Conservation (phyloP, 2,113 vertebrate species). For the Alces alces region DNA sequence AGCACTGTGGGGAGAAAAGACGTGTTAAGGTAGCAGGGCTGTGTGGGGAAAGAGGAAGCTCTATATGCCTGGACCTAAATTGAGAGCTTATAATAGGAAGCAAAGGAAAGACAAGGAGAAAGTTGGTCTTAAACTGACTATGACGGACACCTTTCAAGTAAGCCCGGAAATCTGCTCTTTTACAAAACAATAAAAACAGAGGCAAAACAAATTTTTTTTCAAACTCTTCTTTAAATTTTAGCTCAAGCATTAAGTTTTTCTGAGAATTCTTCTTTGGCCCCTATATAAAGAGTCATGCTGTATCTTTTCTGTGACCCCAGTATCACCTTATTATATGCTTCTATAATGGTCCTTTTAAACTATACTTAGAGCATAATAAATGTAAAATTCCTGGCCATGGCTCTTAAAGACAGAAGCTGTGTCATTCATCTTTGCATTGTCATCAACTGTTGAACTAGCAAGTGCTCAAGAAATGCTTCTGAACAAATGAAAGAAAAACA, state of each 20-base stretch:
- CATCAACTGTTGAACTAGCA: constrained; percentile 18
- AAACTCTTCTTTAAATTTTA: constrained; percentile 33
- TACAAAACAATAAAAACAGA: constrained; percentile 10
- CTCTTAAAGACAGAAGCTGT: constrained; percentile 20
- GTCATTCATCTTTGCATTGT: background rate
- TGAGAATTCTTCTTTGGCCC: background rate
- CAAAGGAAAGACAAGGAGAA: background rate
- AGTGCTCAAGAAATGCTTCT: constrained; percentile 42
- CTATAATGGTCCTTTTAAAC: background rate
- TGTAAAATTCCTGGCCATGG: background rate
- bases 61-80: background rate
- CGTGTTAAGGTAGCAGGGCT: background rate
- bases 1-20: constrained; percentile 85
- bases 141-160: background rate
- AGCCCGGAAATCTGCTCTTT: background rate
- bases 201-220: background rate
- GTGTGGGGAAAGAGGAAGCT: background rate
- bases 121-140: background rate
- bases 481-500: constrained; percentile 36
- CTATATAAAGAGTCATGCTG: background rate
- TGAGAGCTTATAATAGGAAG: background rate
- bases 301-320: background rate
- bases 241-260: background rate
- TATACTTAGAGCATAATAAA: background rate
- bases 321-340: background rate